These are phyloP conservation scores for Agriopis aurantiaria DNA, from an alignment of 2,888 invertebrate species.

Conservation along the genomic window DNA sequence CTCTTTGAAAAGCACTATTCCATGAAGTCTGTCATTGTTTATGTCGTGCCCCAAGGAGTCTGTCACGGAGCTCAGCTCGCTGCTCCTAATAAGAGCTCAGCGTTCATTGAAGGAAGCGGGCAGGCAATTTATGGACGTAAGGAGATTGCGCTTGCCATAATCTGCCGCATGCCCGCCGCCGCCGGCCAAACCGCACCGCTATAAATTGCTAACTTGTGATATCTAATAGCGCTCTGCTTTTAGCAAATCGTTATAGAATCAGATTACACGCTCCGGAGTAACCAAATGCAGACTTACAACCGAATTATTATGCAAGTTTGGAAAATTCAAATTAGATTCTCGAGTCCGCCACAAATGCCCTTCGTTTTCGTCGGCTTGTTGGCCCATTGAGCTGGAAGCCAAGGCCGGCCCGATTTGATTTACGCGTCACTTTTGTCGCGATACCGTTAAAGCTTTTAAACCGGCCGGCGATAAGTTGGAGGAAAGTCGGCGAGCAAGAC, in stretches of 20 bases:
- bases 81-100: conserved; percentile 66
- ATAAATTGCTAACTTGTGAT: conserved; percentile 74
- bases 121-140: conserved; percentile 77
- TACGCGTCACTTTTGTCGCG: conserved; percentile 77
- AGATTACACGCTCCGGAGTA: conserved; percentile 57
- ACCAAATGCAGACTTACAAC: conserved; percentile 23
- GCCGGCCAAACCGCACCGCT: conserved; percentile 56
- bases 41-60: conserved; percentile 63
- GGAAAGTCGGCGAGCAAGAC: conserved; percentile 77
- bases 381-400: conserved; percentile 60
- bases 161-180: conserved; percentile 55
- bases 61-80: conserved; percentile 53
- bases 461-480: conserved; percentile 65
- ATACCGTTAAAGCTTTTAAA: conserved; percentile 81
- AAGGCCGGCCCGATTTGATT: conserved; percentile 69
- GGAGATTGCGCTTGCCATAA: conserved; percentile 71
- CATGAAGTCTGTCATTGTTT: conserved; percentile 57
- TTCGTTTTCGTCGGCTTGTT: conserved; percentile 56
- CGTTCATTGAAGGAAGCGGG: conserved; percentile 64
- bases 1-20: conserved; percentile 2
- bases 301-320: too few species aligned
- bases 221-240: conserved; percentile 59
- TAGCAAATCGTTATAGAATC: conserved; percentile 73
- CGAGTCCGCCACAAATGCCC: conserved; percentile 44
- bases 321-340: conserved; percentile 42